Evolutionary conservation across 2,888 invertebrate species (phyloP).

Genomic region (Dynastes maya): DNA sequence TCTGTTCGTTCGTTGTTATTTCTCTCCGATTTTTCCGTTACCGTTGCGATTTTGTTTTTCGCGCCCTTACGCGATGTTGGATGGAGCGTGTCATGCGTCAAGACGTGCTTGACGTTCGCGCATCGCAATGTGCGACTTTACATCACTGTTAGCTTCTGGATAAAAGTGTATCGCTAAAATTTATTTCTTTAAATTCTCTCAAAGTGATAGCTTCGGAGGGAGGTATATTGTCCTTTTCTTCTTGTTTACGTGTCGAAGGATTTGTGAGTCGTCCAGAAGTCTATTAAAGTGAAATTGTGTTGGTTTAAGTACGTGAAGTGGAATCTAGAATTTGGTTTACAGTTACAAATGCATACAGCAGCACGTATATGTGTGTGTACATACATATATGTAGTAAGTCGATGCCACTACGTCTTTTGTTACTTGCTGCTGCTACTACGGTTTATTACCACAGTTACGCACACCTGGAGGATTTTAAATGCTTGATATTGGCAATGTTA

Average conservation of each 20-base stretch:
- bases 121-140: constrained; percentile 9
- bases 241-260: not conserved
- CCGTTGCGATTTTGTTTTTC: constrained; percentile 6
- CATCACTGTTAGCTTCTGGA: constrained; percentile 2
- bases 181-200: not conserved
- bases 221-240: not conserved
- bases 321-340: constrained; percentile 47
- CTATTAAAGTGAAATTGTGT: constrained; percentile 38
- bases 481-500: not conserved
- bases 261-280: constrained; percentile 2
- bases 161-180: constrained; percentile 2
- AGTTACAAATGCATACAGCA: constrained; percentile 35
- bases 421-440: constrained; percentile 17
- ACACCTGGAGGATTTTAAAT: constrained; percentile 30
- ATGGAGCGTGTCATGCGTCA: constrained; percentile 13
- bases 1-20: constrained; percentile 36
- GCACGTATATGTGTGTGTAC: constrained; percentile 1
- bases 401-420: constrained; percentile 38
- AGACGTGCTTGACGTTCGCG: constrained; percentile 3
- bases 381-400: constrained; percentile 24
- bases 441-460: constrained; percentile 17
- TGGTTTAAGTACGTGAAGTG: constrained; percentile 36
- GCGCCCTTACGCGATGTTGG: not conserved
- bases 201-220: not conserved
- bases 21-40: not conserved